Percentiles rank a stretch among this genome's conserved stretches.
Conservation (phyloP, 1,140 invertebrate species). For the Drosophila simulans region DNA sequence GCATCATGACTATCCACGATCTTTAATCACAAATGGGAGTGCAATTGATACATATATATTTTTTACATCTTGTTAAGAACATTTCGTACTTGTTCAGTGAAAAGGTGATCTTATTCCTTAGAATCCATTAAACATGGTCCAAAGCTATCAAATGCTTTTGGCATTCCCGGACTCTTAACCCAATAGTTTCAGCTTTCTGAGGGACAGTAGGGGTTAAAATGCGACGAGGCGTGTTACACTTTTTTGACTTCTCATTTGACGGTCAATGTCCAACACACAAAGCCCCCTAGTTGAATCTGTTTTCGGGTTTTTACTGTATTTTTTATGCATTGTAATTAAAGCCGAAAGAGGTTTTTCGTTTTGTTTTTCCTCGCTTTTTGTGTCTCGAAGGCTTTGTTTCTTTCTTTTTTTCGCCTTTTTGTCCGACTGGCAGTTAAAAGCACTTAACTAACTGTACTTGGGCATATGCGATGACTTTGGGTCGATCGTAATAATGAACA, state of each 20-base stretch:
- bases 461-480: constrained; percentile 26
- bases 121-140: constrained; percentile 1
- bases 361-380: constrained; percentile 31
- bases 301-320: constrained; percentile 39
- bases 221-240: constrained; percentile 47
- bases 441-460: constrained; percentile 43
- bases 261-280: constrained; percentile 42
- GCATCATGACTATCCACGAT: too few relatives aligned
- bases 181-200: constrained; percentile 1
- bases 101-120: too few relatives aligned
- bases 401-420: not conserved
- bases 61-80: too few relatives aligned
- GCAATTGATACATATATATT: too few relatives aligned
- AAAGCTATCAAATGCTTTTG: constrained; percentile 14
- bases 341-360: constrained; percentile 37
- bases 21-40: too few relatives aligned
- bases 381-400: constrained; percentile 17
- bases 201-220: constrained; percentile 20
- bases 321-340: constrained; percentile 51
- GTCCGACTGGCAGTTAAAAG: constrained; percentile 28
- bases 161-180: constrained; percentile 11
- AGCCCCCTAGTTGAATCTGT: constrained; percentile 17
- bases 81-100: too few relatives aligned
- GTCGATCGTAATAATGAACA: constrained; percentile 28
- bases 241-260: constrained; percentile 36